Evolutionary conservation across 1,140 invertebrate species (phyloP).

Genomic region (Notospermus geniculatus): DNA sequence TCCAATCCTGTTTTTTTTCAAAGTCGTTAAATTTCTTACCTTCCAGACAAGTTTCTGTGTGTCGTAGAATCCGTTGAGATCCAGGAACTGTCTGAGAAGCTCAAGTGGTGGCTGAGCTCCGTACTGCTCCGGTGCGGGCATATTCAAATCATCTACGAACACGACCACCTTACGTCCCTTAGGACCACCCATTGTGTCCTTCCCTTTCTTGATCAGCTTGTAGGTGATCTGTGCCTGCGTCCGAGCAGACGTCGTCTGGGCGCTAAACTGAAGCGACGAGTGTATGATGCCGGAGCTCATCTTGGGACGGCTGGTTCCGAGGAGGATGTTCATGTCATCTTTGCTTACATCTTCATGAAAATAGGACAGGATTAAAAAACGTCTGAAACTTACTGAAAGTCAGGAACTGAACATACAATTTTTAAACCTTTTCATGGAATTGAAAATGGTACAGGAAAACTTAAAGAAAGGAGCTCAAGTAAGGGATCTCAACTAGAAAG

Average conservation of each 20-base stretch:
- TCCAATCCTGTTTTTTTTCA: neutral
- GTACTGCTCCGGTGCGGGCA: conserved; percentile 52
- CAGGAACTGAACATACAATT: too few species aligned
- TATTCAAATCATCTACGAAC: conserved; percentile 60
- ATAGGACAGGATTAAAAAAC: too few species aligned
- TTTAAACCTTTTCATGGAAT: too few species aligned
- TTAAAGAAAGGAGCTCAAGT: too few species aligned
- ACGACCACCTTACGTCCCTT: conserved; percentile 52
- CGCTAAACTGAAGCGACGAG: conserved; percentile 48
- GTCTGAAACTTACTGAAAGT: too few species aligned
- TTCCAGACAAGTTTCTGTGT: conserved; percentile 83
- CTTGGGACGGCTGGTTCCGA: conserved; percentile 31
- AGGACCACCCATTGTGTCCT: conserved; percentile 47
- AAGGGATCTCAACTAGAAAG: too few species aligned
- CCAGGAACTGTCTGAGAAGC: conserved; percentile 71
- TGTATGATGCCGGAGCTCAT: conserved; percentile 37
- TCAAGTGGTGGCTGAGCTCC: conserved; percentile 55
- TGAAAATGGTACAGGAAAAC: too few species aligned
- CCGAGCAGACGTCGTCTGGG: conserved; percentile 46
- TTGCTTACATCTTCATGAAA: conserved; percentile 7
- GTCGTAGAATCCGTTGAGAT: conserved; percentile 79
- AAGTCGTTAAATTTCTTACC: conserved; percentile 30
- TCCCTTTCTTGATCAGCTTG: conserved; percentile 55
- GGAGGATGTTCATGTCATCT: conserved; percentile 19
- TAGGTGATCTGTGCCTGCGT: conserved; percentile 46